Percentiles rank a stretch among this genome's conserved stretches.
These are phyloP conservation scores for Naja naja DNA, from an alignment of 2,113 vertebrate species.

Conservation along the genomic window DNA sequence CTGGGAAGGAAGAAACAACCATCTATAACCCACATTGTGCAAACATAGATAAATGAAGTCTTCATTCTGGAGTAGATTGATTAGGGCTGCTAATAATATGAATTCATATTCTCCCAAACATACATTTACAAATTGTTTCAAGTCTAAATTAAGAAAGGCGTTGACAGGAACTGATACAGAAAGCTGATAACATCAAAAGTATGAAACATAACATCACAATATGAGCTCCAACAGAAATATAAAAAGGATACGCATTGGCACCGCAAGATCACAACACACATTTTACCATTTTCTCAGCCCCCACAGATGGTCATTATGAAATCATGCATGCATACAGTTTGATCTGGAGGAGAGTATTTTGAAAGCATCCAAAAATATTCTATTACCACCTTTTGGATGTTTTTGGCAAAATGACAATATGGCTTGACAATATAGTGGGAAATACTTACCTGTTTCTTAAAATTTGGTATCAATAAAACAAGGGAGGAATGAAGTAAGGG, in stretches of 20 bases:
- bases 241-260: background rate
- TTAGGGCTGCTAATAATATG: background rate
- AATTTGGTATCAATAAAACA: background rate
- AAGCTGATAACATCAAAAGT: background rate
- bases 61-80: background rate
- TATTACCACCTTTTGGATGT: background rate
- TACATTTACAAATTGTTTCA: slow-evolving; percentile 19
- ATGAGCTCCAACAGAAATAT: background rate
- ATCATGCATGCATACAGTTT: background rate
- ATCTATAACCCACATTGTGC: background rate
- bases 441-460: background rate
- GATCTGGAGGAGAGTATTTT: background rate
- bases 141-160: background rate
- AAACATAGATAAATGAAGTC: background rate
- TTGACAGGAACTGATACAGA: background rate
- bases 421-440: background rate
- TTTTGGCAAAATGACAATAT: background rate
- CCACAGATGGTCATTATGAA: background rate
- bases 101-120: background rate
- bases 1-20: background rate
- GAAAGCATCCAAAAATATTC: background rate
- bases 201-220: background rate
- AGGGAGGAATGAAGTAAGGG: background rate
- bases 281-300: background rate
- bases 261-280: background rate